phyloP scores from a whole-genome alignment of 2,113 vertebrate genomes.

The Grammomys dolichurus region DNA sequence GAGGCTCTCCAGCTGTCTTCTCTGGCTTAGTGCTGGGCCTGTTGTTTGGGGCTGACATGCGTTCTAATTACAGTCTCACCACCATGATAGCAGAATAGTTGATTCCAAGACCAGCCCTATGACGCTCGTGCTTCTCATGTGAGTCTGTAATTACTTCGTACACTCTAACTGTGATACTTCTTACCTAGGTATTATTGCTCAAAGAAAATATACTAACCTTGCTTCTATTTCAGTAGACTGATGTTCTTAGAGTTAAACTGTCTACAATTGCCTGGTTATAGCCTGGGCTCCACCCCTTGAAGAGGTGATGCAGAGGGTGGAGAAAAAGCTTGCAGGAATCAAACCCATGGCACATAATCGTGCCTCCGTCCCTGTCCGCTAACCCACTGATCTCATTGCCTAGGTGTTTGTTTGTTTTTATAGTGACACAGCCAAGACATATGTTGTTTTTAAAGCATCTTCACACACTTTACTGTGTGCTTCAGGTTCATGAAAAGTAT shows the following conservation, averaged over 20 bases:
- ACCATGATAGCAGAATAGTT: not conserved
- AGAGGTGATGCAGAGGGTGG: not conserved
- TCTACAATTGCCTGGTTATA: not conserved
- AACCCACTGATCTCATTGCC: not conserved
- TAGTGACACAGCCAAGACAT: not conserved
- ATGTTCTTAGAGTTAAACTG: not conserved
- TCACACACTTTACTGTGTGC: not conserved
- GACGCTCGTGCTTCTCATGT: not conserved
- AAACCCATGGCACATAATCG: not conserved
- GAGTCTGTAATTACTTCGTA: slow-evolving; percentile 55
- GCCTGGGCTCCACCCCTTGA: not conserved
- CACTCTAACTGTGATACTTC: slow-evolving; percentile 41
- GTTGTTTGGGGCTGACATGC: not conserved
- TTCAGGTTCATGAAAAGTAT: not conserved
- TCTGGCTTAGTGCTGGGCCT: not conserved
- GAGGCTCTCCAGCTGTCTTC: not conserved
- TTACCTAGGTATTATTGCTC: slow-evolving; percentile 47
- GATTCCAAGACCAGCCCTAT: not conserved
- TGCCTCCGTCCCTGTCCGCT: not conserved
- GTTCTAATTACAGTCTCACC: slow-evolving; percentile 37
- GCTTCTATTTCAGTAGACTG: slow-evolving; percentile 55
- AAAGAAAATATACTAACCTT: not conserved
- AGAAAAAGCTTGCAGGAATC: not conserved
- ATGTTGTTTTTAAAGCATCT: not conserved
- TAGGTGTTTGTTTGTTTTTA: not conserved